Percentiles rank a stretch among this genome's conserved stretches.
These are phyloP conservation scores for Campylorhamphus procurvoides DNA, from an alignment of 2,113 vertebrate species.

Conservation along the genomic window DNA sequence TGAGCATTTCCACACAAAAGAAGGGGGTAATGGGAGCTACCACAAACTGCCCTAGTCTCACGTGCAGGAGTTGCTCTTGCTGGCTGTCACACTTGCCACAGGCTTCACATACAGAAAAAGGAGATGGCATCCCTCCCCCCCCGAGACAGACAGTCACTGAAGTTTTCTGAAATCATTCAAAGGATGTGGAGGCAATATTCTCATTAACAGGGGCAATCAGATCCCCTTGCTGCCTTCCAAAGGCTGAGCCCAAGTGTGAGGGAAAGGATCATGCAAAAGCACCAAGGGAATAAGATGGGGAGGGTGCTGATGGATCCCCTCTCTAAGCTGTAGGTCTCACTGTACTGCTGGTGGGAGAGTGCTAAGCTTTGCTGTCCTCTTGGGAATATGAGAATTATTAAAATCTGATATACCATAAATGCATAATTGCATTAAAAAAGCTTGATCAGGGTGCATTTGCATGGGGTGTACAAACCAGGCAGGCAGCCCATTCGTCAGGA, in stretches of 20 bases:
- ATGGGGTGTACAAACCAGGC: not conserved
- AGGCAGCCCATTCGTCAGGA: too few species aligned
- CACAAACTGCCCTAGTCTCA: accelerated
- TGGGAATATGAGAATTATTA: not conserved
- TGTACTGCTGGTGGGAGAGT: not conserved
- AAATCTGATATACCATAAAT: not conserved
- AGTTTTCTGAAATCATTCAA: slow-evolving; percentile 10
- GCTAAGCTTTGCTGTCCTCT: not conserved
- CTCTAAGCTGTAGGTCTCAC: not conserved
- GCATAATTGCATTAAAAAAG: not conserved
- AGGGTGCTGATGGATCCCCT: not conserved
- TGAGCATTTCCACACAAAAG: not conserved
- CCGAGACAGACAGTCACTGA: not conserved
- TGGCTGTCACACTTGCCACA: accelerated
- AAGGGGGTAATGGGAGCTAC: not conserved
- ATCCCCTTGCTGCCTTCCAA: not conserved
- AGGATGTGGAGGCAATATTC: not conserved
- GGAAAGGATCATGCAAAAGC: not conserved
- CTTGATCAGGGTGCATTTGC: not conserved
- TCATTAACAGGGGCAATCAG: not conserved
- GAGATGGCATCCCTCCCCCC: not conserved
- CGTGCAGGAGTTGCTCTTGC: not conserved
- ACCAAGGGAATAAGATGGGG: not conserved
- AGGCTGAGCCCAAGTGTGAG: not conserved
- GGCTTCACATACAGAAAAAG: not conserved